phyloP scores from a whole-genome alignment of 2,888 invertebrate genomes.

The Hirtodrosophila duncani region DNA sequence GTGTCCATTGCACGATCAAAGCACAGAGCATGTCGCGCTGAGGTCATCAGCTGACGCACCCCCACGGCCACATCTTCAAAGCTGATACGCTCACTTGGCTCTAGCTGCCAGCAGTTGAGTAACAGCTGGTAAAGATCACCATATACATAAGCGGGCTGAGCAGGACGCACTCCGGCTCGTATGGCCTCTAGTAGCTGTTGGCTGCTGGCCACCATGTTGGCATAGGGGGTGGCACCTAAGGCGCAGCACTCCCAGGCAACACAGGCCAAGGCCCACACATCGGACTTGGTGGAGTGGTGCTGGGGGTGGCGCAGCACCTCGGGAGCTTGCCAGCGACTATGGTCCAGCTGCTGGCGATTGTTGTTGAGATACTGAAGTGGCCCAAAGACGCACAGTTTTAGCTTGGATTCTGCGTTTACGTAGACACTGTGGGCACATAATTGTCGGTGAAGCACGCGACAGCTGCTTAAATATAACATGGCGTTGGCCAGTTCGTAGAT shows the following conservation, averaged over 20 bases:
- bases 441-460: constrained; percentile 85
- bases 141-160: constrained; percentile 86
- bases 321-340: constrained; percentile 88
- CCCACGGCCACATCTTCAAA: constrained; percentile 82
- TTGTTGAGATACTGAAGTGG: constrained; percentile 83
- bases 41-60: constrained; percentile 77
- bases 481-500: constrained; percentile 84
- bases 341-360: constrained; percentile 83
- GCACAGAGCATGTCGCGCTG: constrained; percentile 75
- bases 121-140: constrained; percentile 90
- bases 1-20: constrained; percentile 69
- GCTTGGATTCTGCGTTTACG: constrained; percentile 82
- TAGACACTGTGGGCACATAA: constrained; percentile 86
- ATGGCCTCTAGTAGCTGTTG: constrained; percentile 85
- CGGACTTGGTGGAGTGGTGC: constrained; percentile 85
- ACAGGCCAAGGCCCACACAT: constrained; percentile 91
- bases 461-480: constrained; percentile 84
- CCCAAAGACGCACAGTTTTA: constrained; percentile 88
- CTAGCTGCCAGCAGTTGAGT: constrained; percentile 90
- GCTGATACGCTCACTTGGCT: constrained; percentile 87
- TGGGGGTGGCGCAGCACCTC: constrained; percentile 85
- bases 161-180: constrained; percentile 84
- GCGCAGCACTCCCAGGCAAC: constrained; percentile 90
- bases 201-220: constrained; percentile 83
- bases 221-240: constrained; percentile 88